These are phyloP conservation scores for Diceros bicornis DNA, from an alignment of 2,797 vertebrate species.

Conservation along the genomic window DNA sequence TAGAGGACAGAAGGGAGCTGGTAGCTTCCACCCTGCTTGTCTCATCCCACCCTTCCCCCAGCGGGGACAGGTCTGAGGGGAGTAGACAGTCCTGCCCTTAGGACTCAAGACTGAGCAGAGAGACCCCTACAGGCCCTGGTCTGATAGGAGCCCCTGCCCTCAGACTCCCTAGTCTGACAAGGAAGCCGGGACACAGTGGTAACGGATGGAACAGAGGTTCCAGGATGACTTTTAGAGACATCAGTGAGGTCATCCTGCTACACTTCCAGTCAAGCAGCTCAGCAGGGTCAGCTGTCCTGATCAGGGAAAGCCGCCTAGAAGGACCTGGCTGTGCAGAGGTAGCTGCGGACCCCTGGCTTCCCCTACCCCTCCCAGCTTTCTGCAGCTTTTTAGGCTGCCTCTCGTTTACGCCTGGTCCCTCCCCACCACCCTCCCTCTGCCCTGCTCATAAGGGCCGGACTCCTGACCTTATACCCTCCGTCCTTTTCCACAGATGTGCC, in stretches of 20 bases:
- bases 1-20: background rate
- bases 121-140: background rate
- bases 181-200: background rate
- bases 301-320: background rate
- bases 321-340: background rate
- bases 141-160: background rate
- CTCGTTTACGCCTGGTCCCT: background rate
- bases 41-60: background rate
- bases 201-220: background rate
- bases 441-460: background rate
- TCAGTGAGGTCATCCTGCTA: background rate
- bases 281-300: background rate
- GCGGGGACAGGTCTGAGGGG: background rate
- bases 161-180: background rate
- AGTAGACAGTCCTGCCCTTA: background rate
- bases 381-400: background rate
- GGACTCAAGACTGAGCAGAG: background rate
- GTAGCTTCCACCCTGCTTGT: background rate
- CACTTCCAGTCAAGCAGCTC: background rate
- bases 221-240: background rate
- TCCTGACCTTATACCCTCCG: background rate
- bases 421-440: background rate
- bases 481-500: slow-evolving; percentile 93
- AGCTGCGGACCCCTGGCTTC: background rate
- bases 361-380: background rate